These are phyloP conservation scores for Eulemur rufifrons DNA, from an alignment of 2,113 vertebrate species.

Conservation along the genomic window DNA sequence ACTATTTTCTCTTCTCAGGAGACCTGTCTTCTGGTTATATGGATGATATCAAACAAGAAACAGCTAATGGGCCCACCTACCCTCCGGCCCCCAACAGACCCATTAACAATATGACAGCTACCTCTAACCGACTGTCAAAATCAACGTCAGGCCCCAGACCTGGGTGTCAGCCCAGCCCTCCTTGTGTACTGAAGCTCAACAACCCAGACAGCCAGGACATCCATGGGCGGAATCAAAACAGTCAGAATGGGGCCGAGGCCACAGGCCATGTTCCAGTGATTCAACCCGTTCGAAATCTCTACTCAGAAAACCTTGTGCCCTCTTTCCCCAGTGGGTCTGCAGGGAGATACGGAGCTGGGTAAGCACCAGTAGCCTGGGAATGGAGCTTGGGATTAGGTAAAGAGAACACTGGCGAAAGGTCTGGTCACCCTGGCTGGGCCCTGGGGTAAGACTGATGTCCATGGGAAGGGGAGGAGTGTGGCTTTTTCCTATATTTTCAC, in stretches of 20 bases:
- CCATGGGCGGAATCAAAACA: neutral
- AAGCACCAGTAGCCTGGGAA: neutral
- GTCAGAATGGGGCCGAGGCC: neutral
- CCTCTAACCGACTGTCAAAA: accelerated
- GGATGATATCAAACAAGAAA: conserved; percentile 71
- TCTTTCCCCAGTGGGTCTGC: neutral
- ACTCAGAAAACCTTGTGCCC: conserved; percentile 43
- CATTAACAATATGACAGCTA: accelerated
- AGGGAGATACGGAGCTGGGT: conserved; percentile 68
- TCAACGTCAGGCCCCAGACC: neutral
- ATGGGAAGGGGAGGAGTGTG: neutral
- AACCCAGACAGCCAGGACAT: neutral
- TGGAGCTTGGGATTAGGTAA: neutral
- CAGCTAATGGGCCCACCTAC: neutral
- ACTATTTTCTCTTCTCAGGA: conserved; percentile 59
- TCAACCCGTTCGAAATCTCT: neutral
- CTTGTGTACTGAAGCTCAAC: conserved; percentile 34
- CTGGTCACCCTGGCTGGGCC: no score
- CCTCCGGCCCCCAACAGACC: neutral
- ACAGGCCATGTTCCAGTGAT: neutral
- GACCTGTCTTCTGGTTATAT: conserved; percentile 47
- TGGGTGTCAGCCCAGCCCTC: conserved; percentile 53
- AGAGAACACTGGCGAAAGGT: neutral
- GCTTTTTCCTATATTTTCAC: neutral
- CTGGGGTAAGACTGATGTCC: neutral